These are phyloP conservation scores for Rhinopomastus cyanomelas DNA, from an alignment of 2,113 vertebrate genomes.

Conservation along the genomic window DNA sequence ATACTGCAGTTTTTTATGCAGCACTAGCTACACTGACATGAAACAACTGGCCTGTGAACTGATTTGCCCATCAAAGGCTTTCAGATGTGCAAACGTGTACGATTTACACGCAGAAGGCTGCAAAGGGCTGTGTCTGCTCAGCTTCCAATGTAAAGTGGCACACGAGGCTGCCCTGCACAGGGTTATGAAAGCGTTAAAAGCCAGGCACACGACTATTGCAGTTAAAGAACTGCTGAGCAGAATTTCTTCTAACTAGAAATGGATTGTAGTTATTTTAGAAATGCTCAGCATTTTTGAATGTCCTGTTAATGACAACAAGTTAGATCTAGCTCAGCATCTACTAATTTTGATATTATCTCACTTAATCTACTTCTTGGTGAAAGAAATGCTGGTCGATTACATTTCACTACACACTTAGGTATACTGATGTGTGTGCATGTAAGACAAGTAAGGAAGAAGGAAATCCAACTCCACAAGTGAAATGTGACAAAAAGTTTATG, in stretches of 20 bases:
- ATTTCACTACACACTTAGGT: not conserved
- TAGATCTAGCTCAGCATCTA: not conserved
- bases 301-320: not conserved
- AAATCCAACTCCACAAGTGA: not conserved
- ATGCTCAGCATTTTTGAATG: not conserved
- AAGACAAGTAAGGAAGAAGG: not conserved
- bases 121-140: not conserved
- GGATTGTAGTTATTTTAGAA: not conserved
- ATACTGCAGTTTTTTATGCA: not conserved
- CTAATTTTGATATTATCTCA: not conserved
- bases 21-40: not conserved
- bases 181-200: not conserved
- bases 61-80: not conserved
- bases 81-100: not conserved
- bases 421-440: accelerated
- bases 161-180: not conserved
- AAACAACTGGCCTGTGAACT: conserved; percentile 14
- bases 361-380: not conserved
- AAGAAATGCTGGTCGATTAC: not conserved
- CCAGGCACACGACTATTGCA: not conserved
- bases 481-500: not conserved
- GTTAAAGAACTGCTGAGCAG: not conserved
- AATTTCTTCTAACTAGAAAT: not conserved
- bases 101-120: not conserved
- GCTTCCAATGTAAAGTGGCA: not conserved